Base-by-base conservation (phyloP, 2,888 invertebrate genomes). In the Sturmia bella region DNA sequence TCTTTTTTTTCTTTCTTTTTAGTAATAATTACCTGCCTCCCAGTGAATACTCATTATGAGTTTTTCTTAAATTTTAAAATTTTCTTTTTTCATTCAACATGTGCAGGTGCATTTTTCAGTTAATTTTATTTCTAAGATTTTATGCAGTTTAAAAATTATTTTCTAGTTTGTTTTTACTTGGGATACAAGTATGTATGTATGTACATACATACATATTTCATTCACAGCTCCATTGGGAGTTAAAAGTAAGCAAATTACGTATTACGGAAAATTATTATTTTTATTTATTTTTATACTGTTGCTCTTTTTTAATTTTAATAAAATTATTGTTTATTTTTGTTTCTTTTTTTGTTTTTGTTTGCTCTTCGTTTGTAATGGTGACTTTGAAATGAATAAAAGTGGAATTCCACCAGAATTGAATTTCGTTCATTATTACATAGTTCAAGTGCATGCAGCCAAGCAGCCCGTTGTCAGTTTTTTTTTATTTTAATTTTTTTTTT, bases 381-480 rank as follows among this genome's bases (percentile, higher is more conserved):
- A 81, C 80, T 80, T 80, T 80, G 80, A 80, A 80, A 70, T 68
- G 27, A 72, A 61, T 76, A 80, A 73, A 68, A 77, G 41, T 69
- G 77, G 66, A 69, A 68, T 56, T 39, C 61, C 61, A 59, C 21
- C 68, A 43, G 68, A 68, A 76, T 72, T 52, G 2, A 52, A 48
- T 80, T 43, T 74, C 13, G 54, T 48, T 48, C 41, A 76, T 72
- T 78, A 72, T 73, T 59, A 72, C 78, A 66, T 66, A 72, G 78
- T 78, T 73, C 72, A 72, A 78, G 78, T 78, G 59, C 72, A 72
- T 63, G 64, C 32, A 45, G 68, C 50, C 59, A 17, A 9, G 64
- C 54, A 12, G 52, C 13, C 48, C 21, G 59, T 24, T 41, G 21
- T 66, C 61, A 32, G 27, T 41, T 37, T 57, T 19, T 56, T 27